Base-by-base conservation (phyloP, 2,113 vertebrate genomes). In the Synchiropus splendidus region DNA sequence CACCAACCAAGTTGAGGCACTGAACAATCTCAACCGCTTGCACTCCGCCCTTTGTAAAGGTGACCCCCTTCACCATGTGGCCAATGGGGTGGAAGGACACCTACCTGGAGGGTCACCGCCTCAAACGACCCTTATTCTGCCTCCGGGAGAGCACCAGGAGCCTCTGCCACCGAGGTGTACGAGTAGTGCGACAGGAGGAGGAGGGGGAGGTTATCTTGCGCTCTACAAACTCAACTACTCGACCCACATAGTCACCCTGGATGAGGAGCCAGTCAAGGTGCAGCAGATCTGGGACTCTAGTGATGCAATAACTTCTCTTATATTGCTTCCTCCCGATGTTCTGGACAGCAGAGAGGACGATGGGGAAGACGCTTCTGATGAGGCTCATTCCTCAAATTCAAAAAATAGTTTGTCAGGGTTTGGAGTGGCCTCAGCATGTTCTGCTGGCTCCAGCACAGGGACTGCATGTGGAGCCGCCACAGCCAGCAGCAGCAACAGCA, bases 171-270 rank as follows among this genome's bases (percentile, higher is more conserved):
- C 48, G 2, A 70, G 48, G n/a, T 53, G 72, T 10, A 59, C 69
- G 16, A 67, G 65, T 2, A 27, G 21, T 27, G 21, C 21, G 8
- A 8, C 21, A 27, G 21, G 21, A 27, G 21, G 21, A 27, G 21
- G 21, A 27, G 21, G 80, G 45, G 95, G 94, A 34, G 92, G 96
- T 32, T 99, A 97, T 68, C 83, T 98, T 51, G 86, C 92, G 9
- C 91, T 99, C 72, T 99, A 97, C 75, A 98, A 95, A 67, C 91
- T 99, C 68, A 97, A 98, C 84, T 99, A 96, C 82, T 88, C 92
- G 57, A 96, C 92, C 35, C 88, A 92, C 42, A 92, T 98, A 52
- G 94, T 98, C 66, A 98, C 95, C 49, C 78, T 99, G 67, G 91
- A 97, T 51, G 92, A 97, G 70, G 92, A 99, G 42, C 95, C 95